Percentiles rank a stretch among this genome's conserved stretches.
phyloP scores from a whole-genome alignment of 2,888 invertebrate genomes.

The Lycophotia porphyrea region DNA sequence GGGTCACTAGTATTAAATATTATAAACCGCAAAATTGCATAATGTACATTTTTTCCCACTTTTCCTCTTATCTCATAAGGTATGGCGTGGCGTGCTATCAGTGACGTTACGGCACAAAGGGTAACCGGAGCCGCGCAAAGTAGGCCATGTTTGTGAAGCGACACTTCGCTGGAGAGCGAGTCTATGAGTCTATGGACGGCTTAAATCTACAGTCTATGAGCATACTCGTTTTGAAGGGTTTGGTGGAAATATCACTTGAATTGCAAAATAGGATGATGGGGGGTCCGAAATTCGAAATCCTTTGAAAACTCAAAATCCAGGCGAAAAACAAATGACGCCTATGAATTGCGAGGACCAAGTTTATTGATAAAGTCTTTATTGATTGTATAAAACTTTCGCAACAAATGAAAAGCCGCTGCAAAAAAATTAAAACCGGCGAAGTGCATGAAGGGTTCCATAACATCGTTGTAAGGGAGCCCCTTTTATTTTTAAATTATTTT shows the following conservation, averaged over 20 bases:
- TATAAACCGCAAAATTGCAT: not conserved
- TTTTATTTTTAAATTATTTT: no score
- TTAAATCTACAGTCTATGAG: constrained; percentile 17
- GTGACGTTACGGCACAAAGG: constrained; percentile 49
- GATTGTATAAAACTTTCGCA: not conserved
- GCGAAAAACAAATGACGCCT: not conserved
- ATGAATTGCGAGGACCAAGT: not conserved
- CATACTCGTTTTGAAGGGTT: not conserved
- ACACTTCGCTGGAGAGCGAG: constrained; percentile 45
- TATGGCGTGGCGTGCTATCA: constrained; percentile 12
- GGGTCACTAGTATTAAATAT: not conserved
- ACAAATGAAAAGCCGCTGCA: not conserved
- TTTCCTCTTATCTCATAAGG: not conserved
- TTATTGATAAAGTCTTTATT: not conserved
- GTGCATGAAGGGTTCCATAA: no score
- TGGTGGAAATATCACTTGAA: not conserved
- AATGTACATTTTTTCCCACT: not conserved
- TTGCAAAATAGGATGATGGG: not conserved
- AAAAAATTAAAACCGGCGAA: no score
- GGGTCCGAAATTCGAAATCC: not conserved
- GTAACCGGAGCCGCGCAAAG: constrained; percentile 56
- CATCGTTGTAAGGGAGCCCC: no score
- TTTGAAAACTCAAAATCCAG: not conserved
- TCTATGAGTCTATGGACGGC: constrained; percentile 31
- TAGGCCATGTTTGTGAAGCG: constrained; percentile 63